Evolutionary conservation across 2,797 vertebrate species (phyloP).

Genomic region (Ptychadena robeensis): DNA sequence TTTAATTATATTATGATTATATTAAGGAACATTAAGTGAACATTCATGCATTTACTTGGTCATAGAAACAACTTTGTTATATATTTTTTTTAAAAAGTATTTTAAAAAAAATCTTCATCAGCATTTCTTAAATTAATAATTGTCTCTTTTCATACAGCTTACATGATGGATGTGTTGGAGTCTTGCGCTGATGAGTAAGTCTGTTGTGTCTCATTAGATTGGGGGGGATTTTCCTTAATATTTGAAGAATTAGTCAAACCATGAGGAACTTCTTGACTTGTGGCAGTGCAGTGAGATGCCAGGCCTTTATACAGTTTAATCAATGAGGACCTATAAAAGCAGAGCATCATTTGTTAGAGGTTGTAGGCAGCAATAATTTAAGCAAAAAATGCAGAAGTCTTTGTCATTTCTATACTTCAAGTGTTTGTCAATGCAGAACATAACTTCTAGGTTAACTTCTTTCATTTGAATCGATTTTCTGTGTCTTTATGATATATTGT

Average conservation of each 20-base stretch:
- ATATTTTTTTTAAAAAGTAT: neutral
- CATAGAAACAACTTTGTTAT: neutral
- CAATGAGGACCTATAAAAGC: slow-evolving; percentile 83
- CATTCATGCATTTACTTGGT: no score
- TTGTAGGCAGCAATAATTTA: neutral
- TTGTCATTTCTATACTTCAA: no score
- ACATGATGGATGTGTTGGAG: slow-evolving; percentile 75
- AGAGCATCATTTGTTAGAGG: neutral
- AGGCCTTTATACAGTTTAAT: slow-evolving; percentile 87
- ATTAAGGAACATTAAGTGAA: no score
- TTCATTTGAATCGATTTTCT: no score
- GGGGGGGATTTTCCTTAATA: slow-evolving; percentile 79
- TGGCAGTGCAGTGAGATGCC: slow-evolving; percentile 75
- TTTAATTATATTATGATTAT: no score
- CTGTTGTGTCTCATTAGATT: slow-evolving; percentile 79
- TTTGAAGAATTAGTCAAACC: slow-evolving; percentile 70
- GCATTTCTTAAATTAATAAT: neutral
- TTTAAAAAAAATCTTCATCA: neutral
- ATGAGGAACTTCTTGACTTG: slow-evolving; percentile 75
- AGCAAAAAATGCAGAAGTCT: neutral
- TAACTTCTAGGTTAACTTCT: no score
- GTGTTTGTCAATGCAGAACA: no score
- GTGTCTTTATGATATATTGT: no score
- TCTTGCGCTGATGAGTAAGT: slow-evolving; percentile 71
- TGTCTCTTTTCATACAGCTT: slow-evolving; percentile 65